Evolutionary conservation across 2,797 vertebrate species (phyloP), one percentile per base, ranked within the genome.

Genomic region (Cossypha heuglini): DNA sequence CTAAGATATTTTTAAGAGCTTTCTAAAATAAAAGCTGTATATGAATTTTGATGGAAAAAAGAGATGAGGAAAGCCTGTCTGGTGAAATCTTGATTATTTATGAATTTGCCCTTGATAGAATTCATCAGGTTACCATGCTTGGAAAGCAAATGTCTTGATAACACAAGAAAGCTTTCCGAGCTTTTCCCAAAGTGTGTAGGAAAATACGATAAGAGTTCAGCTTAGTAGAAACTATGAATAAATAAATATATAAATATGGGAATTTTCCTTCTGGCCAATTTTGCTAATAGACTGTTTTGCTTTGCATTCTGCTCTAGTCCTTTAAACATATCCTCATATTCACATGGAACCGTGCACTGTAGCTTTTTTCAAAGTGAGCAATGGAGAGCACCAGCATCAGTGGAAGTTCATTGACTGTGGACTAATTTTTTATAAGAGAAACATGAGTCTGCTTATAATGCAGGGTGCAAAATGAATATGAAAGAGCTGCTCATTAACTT

Each of bases 81-180:
- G 37, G 74, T 79, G 55, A 91, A 88, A 87, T 90, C 38, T 76
- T 81, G 33, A 84, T 72, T 84, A 75, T 93, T 88, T 92, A 82
- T 69, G 48, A 73, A 76, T 78, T 92, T 92, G 46, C 16, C 66
- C 80, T 76, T 79, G 69, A 84, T 5, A 59, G 63, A 88, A 94
- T 92, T 76, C 13, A 76, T 76, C 62, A 75, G 59, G 19, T 86
- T 54, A 66, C 10, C 35, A 54, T 13, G 16, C 48, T 51, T 79
- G 80, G 37, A 82, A 63, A 90, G 37, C 12, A 83, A 95, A 79
- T 8, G 28, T 11, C 66, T 84, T 75, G 58, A 86, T 73, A 78
- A 86, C 1, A 2, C 20, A 80, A 38, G 12, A 58, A 86, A 86
- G 29, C 62, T 81, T 57, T 54, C 52, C 1, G 2, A 84, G 63